Conservation (phyloP, 2,797 vertebrate genomes). For the Meda fulgida region DNA sequence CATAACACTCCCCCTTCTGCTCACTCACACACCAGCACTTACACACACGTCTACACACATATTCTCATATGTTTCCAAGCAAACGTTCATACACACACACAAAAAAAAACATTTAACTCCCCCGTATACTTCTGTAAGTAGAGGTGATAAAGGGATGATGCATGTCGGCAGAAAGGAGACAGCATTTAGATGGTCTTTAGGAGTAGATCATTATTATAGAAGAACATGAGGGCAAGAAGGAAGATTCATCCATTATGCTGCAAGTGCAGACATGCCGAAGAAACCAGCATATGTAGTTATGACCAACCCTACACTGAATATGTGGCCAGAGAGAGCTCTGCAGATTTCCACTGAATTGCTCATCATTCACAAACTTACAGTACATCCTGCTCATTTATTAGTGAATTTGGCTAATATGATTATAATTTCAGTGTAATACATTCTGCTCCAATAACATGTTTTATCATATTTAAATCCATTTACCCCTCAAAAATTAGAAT, state of each 20-base stretch:
- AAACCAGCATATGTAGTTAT: background rate
- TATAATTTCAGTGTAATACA: background rate
- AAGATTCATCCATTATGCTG: background rate
- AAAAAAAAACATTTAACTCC: background rate
- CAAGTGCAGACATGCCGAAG: background rate
- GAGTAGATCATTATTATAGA: background rate
- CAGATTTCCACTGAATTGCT: background rate
- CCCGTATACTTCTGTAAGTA: background rate
- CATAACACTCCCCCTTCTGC: constrained; percentile 30
- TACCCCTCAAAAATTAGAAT: background rate
- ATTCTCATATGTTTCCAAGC: constrained; percentile 36
- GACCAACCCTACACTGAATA: background rate
- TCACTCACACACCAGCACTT: constrained; percentile 49
- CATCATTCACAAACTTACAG: background rate
- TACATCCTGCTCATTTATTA: background rate
- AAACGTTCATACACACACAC: background rate
- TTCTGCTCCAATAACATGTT: background rate
- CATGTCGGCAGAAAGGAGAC: background rate
- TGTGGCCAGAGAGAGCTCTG: background rate
- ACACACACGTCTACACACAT: constrained; percentile 39
- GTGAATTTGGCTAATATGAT: background rate
- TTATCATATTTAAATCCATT: background rate
- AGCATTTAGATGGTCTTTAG: constrained; percentile 6
- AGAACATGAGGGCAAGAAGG: background rate
- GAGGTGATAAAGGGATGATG: constrained; percentile 13